Evolutionary conservation across 2,113 vertebrate genomes (phyloP).

Genomic region (Hyla sarda): DNA sequence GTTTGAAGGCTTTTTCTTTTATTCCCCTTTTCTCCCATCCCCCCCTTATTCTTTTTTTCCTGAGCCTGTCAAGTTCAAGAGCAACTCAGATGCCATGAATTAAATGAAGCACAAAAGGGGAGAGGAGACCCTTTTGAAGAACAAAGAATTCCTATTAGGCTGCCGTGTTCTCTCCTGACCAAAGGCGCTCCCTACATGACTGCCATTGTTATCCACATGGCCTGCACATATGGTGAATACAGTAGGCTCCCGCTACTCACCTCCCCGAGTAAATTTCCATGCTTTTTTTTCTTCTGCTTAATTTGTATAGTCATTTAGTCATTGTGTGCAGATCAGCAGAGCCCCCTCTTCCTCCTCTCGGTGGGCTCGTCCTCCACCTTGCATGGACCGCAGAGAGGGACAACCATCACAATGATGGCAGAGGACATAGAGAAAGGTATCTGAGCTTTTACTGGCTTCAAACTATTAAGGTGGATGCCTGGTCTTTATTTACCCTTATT

Average conservation of each 20-base stretch:
- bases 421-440: not conserved
- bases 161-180: constrained; percentile 77
- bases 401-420: constrained; percentile 55
- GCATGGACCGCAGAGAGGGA: constrained; percentile 67
- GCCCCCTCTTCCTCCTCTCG: not conserved
- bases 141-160: constrained; percentile 80
- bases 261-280: constrained; percentile 68
- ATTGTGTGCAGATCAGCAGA: constrained; percentile 67
- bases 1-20: constrained; percentile 51
- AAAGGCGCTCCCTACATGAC: constrained; percentile 74
- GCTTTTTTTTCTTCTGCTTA: constrained; percentile 60
- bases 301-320: constrained; percentile 64
- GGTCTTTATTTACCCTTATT: not conserved
- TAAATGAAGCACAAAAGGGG: constrained; percentile 81
- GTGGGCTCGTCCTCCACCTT: constrained; percentile 66
- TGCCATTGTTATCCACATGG: constrained; percentile 76
- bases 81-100: constrained; percentile 82
- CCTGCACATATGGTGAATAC: constrained; percentile 77
- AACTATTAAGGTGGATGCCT: not conserved
- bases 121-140: constrained; percentile 80
- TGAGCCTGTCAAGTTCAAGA: constrained; percentile 82
- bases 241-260: constrained; percentile 74
- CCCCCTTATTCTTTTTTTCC: constrained; percentile 63
- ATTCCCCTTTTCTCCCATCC: constrained; percentile 34
- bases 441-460: not conserved